Evolutionary conservation across 2,797 vertebrate species (phyloP), one percentile per base, ranked within the genome.

Genomic region (Carduelis carduelis): DNA sequence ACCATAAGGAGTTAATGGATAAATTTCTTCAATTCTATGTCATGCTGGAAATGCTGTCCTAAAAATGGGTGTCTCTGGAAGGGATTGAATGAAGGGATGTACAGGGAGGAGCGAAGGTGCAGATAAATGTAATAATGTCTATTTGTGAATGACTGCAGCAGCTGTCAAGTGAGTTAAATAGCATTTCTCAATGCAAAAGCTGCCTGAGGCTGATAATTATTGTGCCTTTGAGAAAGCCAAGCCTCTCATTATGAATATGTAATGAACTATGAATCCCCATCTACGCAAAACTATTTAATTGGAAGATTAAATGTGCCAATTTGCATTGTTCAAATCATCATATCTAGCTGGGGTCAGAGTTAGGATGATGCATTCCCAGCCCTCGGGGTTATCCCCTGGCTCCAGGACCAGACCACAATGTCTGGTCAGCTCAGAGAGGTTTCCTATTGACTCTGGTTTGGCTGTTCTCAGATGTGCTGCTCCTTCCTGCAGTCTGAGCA

Each of bases 341-440:
- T 37, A 32, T 83, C 81, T 91, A 53, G 61, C 65, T 12, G 69
- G 60, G 78, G 24, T 90, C 90, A 89, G 74, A 28, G 71, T 71
- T 78, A 68, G 81, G 56, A 30, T 85, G 63, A 68, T 52, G 84
- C 81, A 44, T 93, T 95, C 89, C 75, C 46, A 75, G 86, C 83
- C 83, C 64, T 30, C 1, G 37, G 57, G 59, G 93, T 95, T 88
- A 59, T 85, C 89, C 37, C 4, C 90, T 76, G 86, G 86, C 90
- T 95, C 92, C 53, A n/a, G 83, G 57, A 80, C 28, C 83, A 72
- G 85, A 88, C 71, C 90, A 61, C 90, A 85, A 47, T 47, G 81
- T 87, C 90, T 43, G 41, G 41, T 43, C 71, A 68, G 81, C 64
- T 75, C 83, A 3, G 75, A 94, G 83, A 94, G 83, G 44, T 85